Conservation (phyloP, 2,888 invertebrate species). For the Diaperis boleti region DNA sequence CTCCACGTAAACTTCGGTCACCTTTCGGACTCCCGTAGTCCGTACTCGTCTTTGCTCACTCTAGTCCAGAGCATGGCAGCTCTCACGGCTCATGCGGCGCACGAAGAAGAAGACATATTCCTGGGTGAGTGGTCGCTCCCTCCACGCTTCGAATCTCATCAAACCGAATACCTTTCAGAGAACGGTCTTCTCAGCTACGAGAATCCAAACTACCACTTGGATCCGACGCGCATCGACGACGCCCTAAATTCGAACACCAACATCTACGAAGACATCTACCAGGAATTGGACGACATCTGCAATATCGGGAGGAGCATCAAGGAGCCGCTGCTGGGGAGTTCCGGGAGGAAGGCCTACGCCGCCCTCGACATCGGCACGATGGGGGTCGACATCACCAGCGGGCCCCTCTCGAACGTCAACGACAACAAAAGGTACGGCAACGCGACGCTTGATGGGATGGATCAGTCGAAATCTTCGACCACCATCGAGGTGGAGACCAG, state of each 20-base stretch:
- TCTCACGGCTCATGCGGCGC: constrained; percentile 69
- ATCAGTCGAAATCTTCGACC: constrained; percentile 13
- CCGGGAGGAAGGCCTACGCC: constrained; percentile 75
- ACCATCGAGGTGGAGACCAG: neutral
- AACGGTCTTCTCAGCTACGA: constrained; percentile 92
- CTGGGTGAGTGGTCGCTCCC: constrained; percentile 68
- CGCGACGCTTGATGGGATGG: constrained; percentile 27
- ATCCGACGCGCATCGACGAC: constrained; percentile 81
- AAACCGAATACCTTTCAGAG: constrained; percentile 71
- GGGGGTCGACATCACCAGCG: constrained; percentile 77
- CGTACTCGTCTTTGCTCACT: constrained; percentile 72
- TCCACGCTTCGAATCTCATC: neutral
- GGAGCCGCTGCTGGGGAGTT: constrained; percentile 65
- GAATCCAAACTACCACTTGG: constrained; percentile 91
- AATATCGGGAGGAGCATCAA: constrained; percentile 70
- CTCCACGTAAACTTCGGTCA: constrained; percentile 64
- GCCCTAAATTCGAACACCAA: constrained; percentile 77
- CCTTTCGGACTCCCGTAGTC: constrained; percentile 67
- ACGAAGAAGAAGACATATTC: constrained; percentile 74
- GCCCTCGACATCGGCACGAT: constrained; percentile 77
- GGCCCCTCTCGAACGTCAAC: constrained; percentile 68
- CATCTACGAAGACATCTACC: constrained; percentile 69
- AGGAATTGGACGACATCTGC: constrained; percentile 72
- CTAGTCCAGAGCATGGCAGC: constrained; percentile 72
- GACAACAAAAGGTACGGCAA: constrained; percentile 68